Evolutionary conservation across 2,113 vertebrate genomes (phyloP), one percentile per base, ranked within the genome.

Genomic region (Genyomyrus donnyi): DNA sequence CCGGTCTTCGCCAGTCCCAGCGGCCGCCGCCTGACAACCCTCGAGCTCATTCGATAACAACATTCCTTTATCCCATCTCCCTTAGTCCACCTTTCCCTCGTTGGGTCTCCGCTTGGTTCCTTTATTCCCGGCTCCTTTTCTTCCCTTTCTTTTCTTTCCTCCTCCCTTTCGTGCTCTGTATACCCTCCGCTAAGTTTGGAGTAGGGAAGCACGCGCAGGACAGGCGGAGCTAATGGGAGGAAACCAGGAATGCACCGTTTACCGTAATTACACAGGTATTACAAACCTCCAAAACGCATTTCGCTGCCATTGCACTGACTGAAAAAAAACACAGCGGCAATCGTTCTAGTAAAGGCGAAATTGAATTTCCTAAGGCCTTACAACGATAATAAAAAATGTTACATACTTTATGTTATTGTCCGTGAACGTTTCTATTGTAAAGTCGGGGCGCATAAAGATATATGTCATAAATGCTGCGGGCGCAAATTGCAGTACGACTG

Each of bases 11-110:
- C 19, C 86, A 66, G 17, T 88, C 45, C 88, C 62, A n/a, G 21
- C n/a, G 94, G 94, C 94, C 94, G 94, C 94, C 94, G 93, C 95
- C 94, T 94, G 92, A 92, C 93, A 93, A 92, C 24, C 53, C 31
- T 7, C 39, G 24, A n/a, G 42, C 27, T 31, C 53, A 15, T 9
- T 35, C 52, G 35, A 31, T 4, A 2, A 46, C 35, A 39, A 66
- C 15, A 19, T 31, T 88, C 11, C 50, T 39, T 66, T n/a, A 66
- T 45, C 56, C 19, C 31, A 3, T 6, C 62, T 66, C 31, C 87
- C 19, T 24, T 52, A 7, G 91, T 93, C 93, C 91, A 95, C 94
- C 93, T 93, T 90, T 50, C 35, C 90, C 85, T 42, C 70, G 90
- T 31, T 85, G 88, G 90, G 85, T 91, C 89, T 49, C 89, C 53